phyloP scores from a whole-genome alignment of 1,140 invertebrate species.

The Aleiodes sp. region DNA sequence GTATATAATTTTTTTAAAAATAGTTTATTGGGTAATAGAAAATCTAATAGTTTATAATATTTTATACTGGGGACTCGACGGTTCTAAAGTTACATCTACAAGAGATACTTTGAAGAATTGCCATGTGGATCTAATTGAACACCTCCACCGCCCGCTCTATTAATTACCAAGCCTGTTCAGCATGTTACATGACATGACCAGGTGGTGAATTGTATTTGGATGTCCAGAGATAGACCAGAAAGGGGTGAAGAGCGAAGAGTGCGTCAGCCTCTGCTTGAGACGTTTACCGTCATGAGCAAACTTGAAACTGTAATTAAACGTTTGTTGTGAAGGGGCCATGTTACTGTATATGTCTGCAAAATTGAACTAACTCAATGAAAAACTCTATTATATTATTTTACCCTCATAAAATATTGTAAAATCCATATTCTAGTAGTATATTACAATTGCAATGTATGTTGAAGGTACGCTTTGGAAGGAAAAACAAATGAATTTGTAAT shows the following conservation, averaged over 20 bases:
- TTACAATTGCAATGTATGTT: no score
- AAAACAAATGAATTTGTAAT: background rate
- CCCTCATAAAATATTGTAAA: no score
- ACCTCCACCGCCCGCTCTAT: background rate
- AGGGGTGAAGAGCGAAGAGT: background rate
- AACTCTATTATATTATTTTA: no score
- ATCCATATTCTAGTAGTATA: no score
- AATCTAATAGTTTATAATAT: no score
- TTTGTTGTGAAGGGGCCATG: background rate
- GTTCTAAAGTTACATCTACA: no score
- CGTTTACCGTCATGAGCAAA: conserved; percentile 44
- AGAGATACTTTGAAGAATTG: no score
- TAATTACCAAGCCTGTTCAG: conserved; percentile 25
- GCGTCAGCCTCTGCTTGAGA: conserved; percentile 37
- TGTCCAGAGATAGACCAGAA: background rate
- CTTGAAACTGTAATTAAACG: conserved; percentile 31
- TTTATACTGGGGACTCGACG: no score
- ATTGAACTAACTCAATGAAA: background rate
- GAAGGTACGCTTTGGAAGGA: no score
- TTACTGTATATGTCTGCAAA: background rate
- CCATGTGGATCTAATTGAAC: background rate
- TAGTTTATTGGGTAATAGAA: no score
- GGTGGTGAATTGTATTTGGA: conserved; percentile 24
- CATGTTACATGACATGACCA: conserved; percentile 31
- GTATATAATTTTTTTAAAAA: no score